Evolutionary conservation across 1,140 invertebrate genomes (phyloP).

Genomic region (Drosophila seguyi): DNA sequence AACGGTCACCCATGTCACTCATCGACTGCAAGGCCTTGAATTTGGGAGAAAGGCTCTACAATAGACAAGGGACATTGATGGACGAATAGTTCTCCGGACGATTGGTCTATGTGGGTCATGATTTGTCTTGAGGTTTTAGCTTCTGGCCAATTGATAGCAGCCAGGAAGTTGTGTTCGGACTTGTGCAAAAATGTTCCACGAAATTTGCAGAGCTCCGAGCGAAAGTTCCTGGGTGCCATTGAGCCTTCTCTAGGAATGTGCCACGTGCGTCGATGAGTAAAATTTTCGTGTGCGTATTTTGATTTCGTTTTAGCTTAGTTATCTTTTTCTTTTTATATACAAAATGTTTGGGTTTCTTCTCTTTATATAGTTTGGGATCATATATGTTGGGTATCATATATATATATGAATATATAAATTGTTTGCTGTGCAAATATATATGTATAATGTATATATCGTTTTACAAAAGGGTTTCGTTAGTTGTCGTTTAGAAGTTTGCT

Average conservation of each 20-base stretch:
- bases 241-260: not conserved
- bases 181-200: constrained; percentile 72
- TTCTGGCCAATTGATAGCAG: constrained; percentile 2
- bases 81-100: constrained; percentile 7
- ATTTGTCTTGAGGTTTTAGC: constrained; percentile 58
- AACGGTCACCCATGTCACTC: not conserved
- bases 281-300: constrained; percentile 78
- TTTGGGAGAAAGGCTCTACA: constrained; percentile 63
- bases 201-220: constrained; percentile 43
- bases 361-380: constrained; percentile 54
- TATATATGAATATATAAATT: constrained; percentile 68
- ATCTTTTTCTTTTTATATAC: constrained; percentile 74
- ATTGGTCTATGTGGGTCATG: constrained; percentile 82
- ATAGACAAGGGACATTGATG: not conserved
- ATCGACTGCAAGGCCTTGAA: constrained; percentile 20
- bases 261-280: constrained; percentile 43
- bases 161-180: not conserved
- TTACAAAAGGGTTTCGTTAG: constrained; percentile 79
- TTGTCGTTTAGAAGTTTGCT: constrained; percentile 68
- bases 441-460: constrained; percentile 82
- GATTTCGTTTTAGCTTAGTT: constrained; percentile 63
- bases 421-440: constrained; percentile 82
- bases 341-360: constrained; percentile 64
- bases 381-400: constrained; percentile 52
- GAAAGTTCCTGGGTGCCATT: not conserved